phyloP scores from a whole-genome alignment of 2,113 vertebrate species.

The Daphoenositta chrysoptera region DNA sequence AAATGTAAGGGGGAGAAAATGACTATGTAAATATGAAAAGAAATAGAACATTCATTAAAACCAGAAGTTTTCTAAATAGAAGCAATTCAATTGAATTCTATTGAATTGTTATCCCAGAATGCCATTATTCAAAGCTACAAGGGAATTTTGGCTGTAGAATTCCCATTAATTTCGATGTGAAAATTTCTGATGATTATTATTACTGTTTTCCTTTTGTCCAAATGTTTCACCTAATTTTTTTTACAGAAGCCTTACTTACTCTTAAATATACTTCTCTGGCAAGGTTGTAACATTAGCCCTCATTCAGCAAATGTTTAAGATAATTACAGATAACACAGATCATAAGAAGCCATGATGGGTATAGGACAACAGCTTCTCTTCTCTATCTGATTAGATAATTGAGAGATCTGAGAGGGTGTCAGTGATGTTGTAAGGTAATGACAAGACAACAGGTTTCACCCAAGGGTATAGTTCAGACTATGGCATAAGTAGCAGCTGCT shows the following conservation, averaged over 20 bases:
- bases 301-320: background rate
- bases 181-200: background rate
- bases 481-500: background rate
- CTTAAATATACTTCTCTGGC: background rate
- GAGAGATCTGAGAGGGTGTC: background rate
- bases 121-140: background rate
- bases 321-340: background rate
- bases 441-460: background rate
- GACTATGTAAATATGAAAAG: background rate
- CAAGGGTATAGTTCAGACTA: background rate
- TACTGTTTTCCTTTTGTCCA: background rate
- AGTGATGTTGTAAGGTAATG: background rate
- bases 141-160: background rate
- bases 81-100: background rate
- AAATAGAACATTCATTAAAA: background rate
- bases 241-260: background rate
- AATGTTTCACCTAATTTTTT: background rate
- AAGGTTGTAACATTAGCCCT: background rate
- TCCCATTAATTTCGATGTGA: background rate
- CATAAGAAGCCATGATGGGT: background rate
- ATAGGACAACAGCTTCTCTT: background rate
- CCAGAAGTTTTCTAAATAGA: background rate
- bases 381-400: background rate
- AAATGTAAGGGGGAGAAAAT: background rate
- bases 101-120: background rate